Evolutionary conservation across 2,888 invertebrate genomes (phyloP), one percentile per base, ranked within the genome.

Genomic region (Actias luna): DNA sequence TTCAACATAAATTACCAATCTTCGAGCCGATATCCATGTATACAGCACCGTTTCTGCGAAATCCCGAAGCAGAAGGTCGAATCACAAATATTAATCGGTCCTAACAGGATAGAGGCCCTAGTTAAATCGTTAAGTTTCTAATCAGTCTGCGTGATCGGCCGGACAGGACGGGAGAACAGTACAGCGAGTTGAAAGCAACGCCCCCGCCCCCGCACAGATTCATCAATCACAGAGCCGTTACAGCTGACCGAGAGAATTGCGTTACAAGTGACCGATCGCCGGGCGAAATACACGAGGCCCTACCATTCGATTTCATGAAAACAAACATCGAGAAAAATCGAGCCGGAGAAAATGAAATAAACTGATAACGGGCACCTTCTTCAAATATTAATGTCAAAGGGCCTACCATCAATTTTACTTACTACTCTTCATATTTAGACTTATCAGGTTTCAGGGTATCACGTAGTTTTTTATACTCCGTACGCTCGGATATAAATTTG

Each of bases 261-360:
- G 55, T 27, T 50, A 29, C 55, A n/a, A 55, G 55, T 55, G 55
- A 55, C 55, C 55, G 55, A 55, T 55, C 55, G 55, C 29, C 29
- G 7, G 27, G 55, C 12, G 29, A 27, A 50, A 50, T 3, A 50
- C 29, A 55, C 55, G 16, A 3, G 29, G n/a, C 29, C n/a, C n/a
- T 55, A 29, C 55, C 55, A 55, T 29, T 55, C 29, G 55, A 55
- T n/a, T 29, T 55, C 29, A 16, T 16, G 16, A 29, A 55, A 55
- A 55, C 55, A 29, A n/a, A 55, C 55, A 50, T 50, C 46, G 16
- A 50, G 22, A 10, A 50, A 50, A 50, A 50, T 25, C 25, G 3
- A 12, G 22, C 10, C 46, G 25, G 22, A 50, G 22, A 50, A 25
- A 50, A 50, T 12, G 25, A 50, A 42, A 42, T 5, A 42, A 18